Evolutionary conservation across 2,888 invertebrate species (phyloP), one percentile per base, ranked within the genome.

Genomic region (Drosophila atripex): DNA sequence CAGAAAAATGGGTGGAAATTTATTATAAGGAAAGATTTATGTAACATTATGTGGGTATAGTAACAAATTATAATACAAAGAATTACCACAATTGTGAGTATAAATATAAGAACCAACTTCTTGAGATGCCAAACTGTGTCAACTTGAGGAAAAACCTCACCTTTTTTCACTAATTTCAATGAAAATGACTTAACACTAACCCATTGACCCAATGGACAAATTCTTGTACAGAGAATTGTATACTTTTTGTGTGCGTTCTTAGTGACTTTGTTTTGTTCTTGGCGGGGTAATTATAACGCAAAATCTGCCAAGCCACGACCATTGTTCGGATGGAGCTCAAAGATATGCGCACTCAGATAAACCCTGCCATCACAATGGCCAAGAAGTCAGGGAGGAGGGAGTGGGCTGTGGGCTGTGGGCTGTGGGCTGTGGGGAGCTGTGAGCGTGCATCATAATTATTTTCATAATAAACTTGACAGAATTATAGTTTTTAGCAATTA

Each of bases 381-480:
- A 43, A 25, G 61, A 61, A 61, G 43, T 12, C 12, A 7, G 12
- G 2, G 11, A 9, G 21, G 12, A 16, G 16, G 49, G 30, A n/a
- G 35, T 12, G 32, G 46, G 47, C 14, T 14, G 28, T 28, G 28
- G 28, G 28, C n/a, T 6, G 25, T 12, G 32, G 46, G 47, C 14
- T 14, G 28, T 28, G 28, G 28, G 28, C n/a, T 6, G 25, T n/a
- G n/a, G n/a, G n/a, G 28, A 9, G 28, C 9, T 28, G 28, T 71
- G 68, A 82, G 74, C 86, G 77, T 83, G 88, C 80, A 84, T 86
- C 86, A 86, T 84, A 84, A 84, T 84, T 84, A 84, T 84, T 86
- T 88, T 86, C 84, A 84, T 84, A 84, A 84, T 88, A 84, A 88
- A 88, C 88, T 84, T 88, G 88, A 88, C 88, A 84, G 84, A 84